Conservation (phyloP, 2,113 vertebrate genomes). For the Brachirus orientalis region DNA sequence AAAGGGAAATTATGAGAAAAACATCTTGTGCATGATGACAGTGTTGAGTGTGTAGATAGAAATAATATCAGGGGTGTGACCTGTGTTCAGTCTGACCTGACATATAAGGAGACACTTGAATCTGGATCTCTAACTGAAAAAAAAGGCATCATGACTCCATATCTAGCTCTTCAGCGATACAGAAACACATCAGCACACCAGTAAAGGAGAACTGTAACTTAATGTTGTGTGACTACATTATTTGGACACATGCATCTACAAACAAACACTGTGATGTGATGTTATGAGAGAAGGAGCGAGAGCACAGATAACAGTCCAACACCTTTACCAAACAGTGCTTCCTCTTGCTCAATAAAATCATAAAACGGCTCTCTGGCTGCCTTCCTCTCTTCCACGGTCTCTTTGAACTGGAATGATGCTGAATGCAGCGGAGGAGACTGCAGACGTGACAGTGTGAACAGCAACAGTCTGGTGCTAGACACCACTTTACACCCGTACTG, state of each 20-base stretch:
- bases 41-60: too few species aligned
- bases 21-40: too few species aligned
- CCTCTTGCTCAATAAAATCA: conserved; percentile 82
- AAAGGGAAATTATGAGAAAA: too few species aligned
- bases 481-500: conserved; percentile 65
- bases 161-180: background rate
- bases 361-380: conserved; percentile 72
- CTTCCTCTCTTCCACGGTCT: conserved; percentile 56
- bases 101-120: too few species aligned
- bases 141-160: background rate
- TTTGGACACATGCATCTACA: conserved; percentile 9
- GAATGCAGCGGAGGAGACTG: conserved; percentile 62
- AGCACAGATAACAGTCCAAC: conserved; percentile 57
- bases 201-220: conserved; percentile 18
- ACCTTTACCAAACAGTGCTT: conserved; percentile 71
- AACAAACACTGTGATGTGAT: conserved; percentile 18
- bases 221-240: conserved; percentile 3
- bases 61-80: too few species aligned
- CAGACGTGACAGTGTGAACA: conserved; percentile 76
- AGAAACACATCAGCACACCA: background rate
- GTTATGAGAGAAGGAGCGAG: conserved; percentile 27
- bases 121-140: conserved; percentile 4
- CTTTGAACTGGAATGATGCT: conserved; percentile 69
- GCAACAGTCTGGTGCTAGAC: conserved; percentile 79
- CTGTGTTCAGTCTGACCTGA: too few species aligned